Evolutionary conservation across 2,113 vertebrate genomes (phyloP), one percentile per base, ranked within the genome.

Genomic region (Heterocephalus glaber): DNA sequence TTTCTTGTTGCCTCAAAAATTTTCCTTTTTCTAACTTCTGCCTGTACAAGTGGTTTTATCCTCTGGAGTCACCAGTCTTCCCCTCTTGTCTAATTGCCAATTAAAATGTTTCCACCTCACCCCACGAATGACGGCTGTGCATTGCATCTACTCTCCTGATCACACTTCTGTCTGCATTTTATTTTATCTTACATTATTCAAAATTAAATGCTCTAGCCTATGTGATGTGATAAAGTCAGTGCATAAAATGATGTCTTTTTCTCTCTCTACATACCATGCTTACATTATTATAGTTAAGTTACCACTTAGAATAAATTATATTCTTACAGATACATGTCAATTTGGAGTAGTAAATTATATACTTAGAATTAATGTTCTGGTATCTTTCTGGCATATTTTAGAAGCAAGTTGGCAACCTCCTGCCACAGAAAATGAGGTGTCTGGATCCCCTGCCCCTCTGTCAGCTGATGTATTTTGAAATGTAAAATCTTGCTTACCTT

Each of bases 361-460:
- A 60, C 30, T 20, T 81, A 58, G 11, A 52, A 52, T 89, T 82
- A 90, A 82, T 63, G 92, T 95, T 96, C 33, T 60, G 1, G 88
- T 47, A 76, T 68, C 19, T 74, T 28, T 47, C 5, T 44, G 87
- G 22, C 14, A 92, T 90, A 96, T 92, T 95, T 90, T 84, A 68
- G 41, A 65, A 82, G n/a, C 22, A 94, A 47, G 5, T 70, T 95
- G 35, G 49, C 49, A 89, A 61, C 19, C 28, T 92, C 14, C 33
- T 92, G 24, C 47, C 41, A 80, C 35, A 41, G 41, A 94, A 74
- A 28, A 74, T 52, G 35, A 56, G 66, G 26, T 91, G 0, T 86
- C 35, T 88, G 56, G 24, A 70, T 54, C 0, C n/a, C 38, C 52
- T n/a, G n/a, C 8, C 10, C 7, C 20, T 92, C 19, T 72, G 47